phyloP scores from a whole-genome alignment of 2,797 vertebrate genomes.

The Champsocephalus gunnari region DNA sequence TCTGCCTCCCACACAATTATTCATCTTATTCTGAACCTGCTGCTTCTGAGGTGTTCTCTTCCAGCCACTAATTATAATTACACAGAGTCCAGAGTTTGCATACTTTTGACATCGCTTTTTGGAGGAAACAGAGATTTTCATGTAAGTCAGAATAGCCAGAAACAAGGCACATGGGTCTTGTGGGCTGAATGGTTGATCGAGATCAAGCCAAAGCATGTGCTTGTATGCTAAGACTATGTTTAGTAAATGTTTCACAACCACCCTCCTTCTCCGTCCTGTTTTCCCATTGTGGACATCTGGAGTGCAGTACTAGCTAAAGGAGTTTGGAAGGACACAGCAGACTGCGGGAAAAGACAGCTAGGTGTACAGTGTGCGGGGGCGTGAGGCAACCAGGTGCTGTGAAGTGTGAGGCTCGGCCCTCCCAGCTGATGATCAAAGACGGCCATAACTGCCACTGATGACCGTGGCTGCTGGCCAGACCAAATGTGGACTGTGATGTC shows the following conservation, averaged over 20 bases:
- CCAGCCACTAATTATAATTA: slow-evolving; percentile 27
- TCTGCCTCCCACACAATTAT: slow-evolving; percentile 47
- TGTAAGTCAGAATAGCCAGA: background rate
- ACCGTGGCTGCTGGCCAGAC: slow-evolving; percentile 71
- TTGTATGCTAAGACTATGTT: slow-evolving; percentile 1
- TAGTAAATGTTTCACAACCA: background rate
- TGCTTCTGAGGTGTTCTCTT: slow-evolving; percentile 30
- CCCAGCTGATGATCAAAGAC: slow-evolving; percentile 83
- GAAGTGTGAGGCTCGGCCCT: slow-evolving; percentile 77
- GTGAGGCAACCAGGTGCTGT: slow-evolving; percentile 75
- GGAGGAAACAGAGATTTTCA: slow-evolving; percentile 11
- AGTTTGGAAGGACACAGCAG: slow-evolving; percentile 70
- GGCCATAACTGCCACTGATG: slow-evolving; percentile 68
- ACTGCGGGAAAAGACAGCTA: slow-evolving; percentile 52
- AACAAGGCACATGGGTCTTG: background rate
- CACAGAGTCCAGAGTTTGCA: slow-evolving; percentile 16
- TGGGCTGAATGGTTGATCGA: background rate
- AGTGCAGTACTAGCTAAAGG: slow-evolving; percentile 54
- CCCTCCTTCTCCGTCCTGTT: background rate
- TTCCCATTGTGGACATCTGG: slow-evolving; percentile 56
- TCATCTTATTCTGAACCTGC: slow-evolving; percentile 53
- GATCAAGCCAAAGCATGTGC: slow-evolving; percentile 1
- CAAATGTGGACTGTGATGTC: slow-evolving; percentile 49
- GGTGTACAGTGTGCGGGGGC: slow-evolving; percentile 45
- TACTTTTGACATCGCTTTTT: slow-evolving; percentile 13